Conservation (phyloP, 2,113 vertebrate genomes). For the Paratilapia polleni region DNA sequence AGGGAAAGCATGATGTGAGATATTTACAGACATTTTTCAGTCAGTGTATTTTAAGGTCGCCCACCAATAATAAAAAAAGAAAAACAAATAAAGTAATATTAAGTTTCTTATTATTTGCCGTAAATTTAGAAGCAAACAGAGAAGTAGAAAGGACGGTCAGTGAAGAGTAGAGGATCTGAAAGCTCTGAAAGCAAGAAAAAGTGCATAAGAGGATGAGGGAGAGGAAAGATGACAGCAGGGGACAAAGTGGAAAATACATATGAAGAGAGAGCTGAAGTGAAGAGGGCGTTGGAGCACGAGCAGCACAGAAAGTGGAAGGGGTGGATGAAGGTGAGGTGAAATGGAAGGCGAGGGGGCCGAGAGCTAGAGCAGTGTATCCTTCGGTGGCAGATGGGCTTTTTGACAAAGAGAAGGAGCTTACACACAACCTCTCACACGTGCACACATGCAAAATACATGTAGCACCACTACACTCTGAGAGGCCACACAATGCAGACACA, state of each 20-base stretch:
- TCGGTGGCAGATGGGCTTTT: conserved; percentile 32
- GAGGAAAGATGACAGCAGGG: conserved; percentile 7
- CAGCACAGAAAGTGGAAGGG: conserved; percentile 19
- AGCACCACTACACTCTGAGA: background rate
- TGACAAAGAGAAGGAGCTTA: background rate
- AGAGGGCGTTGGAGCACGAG: conserved; percentile 20
- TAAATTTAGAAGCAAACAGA: background rate
- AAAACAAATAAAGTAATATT: background rate
- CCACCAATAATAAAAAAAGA: background rate
- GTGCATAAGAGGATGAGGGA: background rate
- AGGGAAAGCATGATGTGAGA: conserved; percentile 6
- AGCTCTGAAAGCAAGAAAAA: background rate
- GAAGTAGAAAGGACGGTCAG: background rate
- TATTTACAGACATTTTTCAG: background rate
- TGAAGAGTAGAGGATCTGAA: background rate
- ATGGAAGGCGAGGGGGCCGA: background rate
- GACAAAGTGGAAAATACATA: conserved; percentile 46
- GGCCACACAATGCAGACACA: background rate
- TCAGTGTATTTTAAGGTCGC: background rate
- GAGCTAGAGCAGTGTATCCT: background rate
- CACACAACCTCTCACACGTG: background rate
- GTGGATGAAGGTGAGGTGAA: conserved; percentile 5
- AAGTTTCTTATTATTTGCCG: background rate
- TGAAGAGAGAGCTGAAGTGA: conserved; percentile 11
- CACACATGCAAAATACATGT: background rate